Base-by-base conservation (phyloP, 2,113 vertebrate species). In the Bostrychus sinensis region DNA sequence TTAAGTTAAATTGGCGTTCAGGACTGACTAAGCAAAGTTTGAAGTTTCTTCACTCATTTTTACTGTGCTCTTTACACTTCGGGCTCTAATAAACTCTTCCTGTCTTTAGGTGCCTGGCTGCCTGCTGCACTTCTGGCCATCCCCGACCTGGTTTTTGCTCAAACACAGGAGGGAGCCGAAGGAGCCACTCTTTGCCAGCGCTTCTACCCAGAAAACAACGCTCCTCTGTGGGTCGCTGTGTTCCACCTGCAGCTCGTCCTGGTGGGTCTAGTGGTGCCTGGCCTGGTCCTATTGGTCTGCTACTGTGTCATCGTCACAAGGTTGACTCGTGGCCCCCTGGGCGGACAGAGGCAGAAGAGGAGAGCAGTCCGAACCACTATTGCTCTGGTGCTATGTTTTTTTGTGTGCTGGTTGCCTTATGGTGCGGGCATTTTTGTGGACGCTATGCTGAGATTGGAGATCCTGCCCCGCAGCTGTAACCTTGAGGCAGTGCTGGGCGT, bases 261-360 rank as follows among this genome's bases (percentile, higher is more conserved):
- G 64, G 95, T 99, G 39, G 97, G 96, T 25, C 93, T 99, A 20
- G 84, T 97, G 75, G 87, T 98, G 66, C 97, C 97, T 0, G 97
- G 96, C 0, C 84, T 98, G 13, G 93, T 99, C 50, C 96, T 99
- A 53, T 86, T 98, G 43, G 94, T 93, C 22, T 98, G 97, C 63
- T 99, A 99, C 82, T 98, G 96, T 5, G 93, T 99, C 62, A 98
- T 99, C 41, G 96, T 98, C 82, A 94, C 93, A 45, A 94, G 94
- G 77, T 89, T 99, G 85, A 96, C 96, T 0, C 84, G 88, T 3
- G 95, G 96, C 45, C 96, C 97, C 0, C 95, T 96, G 76, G 96
- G 96, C 28, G 93, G 95, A 5, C 96, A 98, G 86, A 93, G 95
- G 66, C 96, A 98, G 87, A 99, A 99, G 77, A 93, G 95, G 41